Percentiles rank a stretch among this genome's conserved stretches.
phyloP scores from a whole-genome alignment of 1,140 invertebrate genomes.

The Listronotus oregonensis region DNA sequence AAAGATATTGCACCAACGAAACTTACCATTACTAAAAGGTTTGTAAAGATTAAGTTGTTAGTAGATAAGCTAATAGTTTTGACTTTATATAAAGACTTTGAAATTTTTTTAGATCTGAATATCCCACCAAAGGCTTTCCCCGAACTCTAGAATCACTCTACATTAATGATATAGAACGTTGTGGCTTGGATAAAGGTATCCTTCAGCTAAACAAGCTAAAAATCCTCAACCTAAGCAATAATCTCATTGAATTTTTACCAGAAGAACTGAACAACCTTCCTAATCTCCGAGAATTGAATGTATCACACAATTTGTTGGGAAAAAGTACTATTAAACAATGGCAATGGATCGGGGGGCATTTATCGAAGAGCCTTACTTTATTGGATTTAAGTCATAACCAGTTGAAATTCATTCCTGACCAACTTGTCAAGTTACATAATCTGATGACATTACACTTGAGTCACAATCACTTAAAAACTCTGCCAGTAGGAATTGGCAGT shows the following conservation, averaged over 20 bases:
- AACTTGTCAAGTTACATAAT: slow-evolving; percentile 64
- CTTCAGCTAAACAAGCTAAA: slow-evolving; percentile 67
- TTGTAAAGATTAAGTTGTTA: not conserved
- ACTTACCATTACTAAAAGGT: slow-evolving; percentile 62
- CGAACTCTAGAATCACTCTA: slow-evolving; percentile 63
- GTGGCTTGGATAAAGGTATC: slow-evolving; percentile 70
- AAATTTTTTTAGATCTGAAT: slow-evolving; percentile 59
- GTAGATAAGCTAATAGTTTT: too few relatives aligned
- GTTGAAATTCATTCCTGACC: slow-evolving; percentile 63
- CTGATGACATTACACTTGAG: slow-evolving; percentile 63
- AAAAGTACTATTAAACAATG: slow-evolving; percentile 60
- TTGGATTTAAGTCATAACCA: slow-evolving; percentile 69
- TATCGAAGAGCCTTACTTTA: slow-evolving; percentile 53
- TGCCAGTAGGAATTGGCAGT: slow-evolving; percentile 57
- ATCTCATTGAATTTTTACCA: slow-evolving; percentile 75
- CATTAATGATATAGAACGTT: slow-evolving; percentile 64
- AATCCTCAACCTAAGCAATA: slow-evolving; percentile 76
- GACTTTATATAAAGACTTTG: not conserved
- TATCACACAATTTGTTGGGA: slow-evolving; percentile 73
- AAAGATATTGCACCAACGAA: slow-evolving; percentile 60
- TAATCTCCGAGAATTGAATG: slow-evolving; percentile 69
- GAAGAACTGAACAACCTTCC: slow-evolving; percentile 70
- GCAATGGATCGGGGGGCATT: slow-evolving; percentile 66
- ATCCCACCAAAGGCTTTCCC: slow-evolving; percentile 72
- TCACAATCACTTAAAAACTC: slow-evolving; percentile 60